Base-by-base conservation (phyloP, 2,888 invertebrate genomes). In the Agrochola macilenta region DNA sequence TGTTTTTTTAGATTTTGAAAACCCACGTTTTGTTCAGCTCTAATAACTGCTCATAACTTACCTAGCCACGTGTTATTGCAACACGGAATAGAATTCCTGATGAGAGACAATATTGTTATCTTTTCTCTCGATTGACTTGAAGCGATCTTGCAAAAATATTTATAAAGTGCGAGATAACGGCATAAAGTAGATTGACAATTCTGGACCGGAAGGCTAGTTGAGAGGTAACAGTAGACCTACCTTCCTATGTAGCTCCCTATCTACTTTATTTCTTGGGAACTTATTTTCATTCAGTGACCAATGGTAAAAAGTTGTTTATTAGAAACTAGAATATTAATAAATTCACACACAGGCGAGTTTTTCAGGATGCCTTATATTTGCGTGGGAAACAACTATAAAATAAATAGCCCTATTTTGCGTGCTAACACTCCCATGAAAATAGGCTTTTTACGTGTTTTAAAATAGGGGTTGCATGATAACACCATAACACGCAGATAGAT, bases 371-470 rank as follows among this genome's bases (percentile, higher is more conserved):
- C 63, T 82, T 82, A 74, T 76, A 84, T 87, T 87, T 83, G 83
- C 87, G 88, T 89, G 90, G 87, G 90, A 90, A 87, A 58, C 52
- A n/a, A 71, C 69, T 39, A 80, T 88, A 76, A 79, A 78, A 76
- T 63, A 80, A 63, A 76, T 65, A 52, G 12, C 58, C 63, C 72
- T 69, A 83, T 81, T 87, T 89, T 78, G 83, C 84, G 78, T 86
- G 82, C 76, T 52, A 87, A 83, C 72, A 82, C 71, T 84, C 77
- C 79, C 83, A 81, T 88, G 82, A 74, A 80, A 78, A 78, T 72
- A 64, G 20, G 5, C 17, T 81, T 85, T 83, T 84, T 88, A 82
- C 69, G 63, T 83, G 78, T 82, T 78, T 76, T 74, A 77, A 76
- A 80, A 68, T 82, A 85, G 78, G 72, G 74, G 77, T 78, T 77